Conservation (phyloP, 1,140 invertebrate species). For the Bombyx mori region DNA sequence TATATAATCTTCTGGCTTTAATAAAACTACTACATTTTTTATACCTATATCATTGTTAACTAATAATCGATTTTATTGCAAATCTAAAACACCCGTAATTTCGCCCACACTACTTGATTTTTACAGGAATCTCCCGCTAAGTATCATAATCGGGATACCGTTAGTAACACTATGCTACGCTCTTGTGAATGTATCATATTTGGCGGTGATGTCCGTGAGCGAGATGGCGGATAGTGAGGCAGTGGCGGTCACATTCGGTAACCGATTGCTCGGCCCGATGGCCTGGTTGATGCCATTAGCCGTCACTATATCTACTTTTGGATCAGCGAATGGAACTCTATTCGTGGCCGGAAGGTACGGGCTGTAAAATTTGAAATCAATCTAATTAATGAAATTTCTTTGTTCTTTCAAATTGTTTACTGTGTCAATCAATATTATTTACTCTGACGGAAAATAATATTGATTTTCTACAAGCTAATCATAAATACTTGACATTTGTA, state of each 20-base stretch:
- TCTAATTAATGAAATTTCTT: background rate
- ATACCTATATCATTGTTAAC: background rate
- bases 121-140: conserved; percentile 90
- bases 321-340: conserved; percentile 95
- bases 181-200: conserved; percentile 95
- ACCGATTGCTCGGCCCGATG: conserved; percentile 86
- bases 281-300: conserved; percentile 95
- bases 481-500: no score
- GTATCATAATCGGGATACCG: conserved; percentile 97
- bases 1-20: no score
- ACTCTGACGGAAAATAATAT: background rate
- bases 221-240: conserved; percentile 97
- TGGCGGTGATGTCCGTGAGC: conserved; percentile 94
- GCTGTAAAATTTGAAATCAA: no score
- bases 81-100: conserved; percentile 1
- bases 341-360: conserved; percentile 87
- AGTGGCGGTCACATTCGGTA: conserved; percentile 94
- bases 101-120: background rate
- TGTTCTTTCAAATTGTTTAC: conserved; percentile 2
- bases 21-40: no score
- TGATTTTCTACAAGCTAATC: no score
- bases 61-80: background rate
- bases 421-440: background rate
- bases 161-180: conserved; percentile 96
- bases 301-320: conserved; percentile 96